phyloP scores from a whole-genome alignment of 2,113 vertebrate genomes.

The Atrichornis clamosus region DNA sequence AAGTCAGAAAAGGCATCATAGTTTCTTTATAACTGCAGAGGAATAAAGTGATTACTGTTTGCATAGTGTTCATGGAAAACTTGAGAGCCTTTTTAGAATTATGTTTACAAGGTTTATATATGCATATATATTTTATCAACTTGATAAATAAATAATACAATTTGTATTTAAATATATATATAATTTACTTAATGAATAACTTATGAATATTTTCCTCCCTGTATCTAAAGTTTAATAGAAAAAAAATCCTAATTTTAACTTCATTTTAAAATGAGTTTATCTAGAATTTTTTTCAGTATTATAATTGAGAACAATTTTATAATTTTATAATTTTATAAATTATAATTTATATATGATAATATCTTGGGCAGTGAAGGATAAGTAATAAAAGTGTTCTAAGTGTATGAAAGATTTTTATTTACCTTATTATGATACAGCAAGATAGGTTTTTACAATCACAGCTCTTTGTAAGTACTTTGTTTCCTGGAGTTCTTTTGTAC shows the following conservation, averaged over 20 bases:
- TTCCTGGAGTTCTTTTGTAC: not conserved
- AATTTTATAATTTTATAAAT: too few species aligned
- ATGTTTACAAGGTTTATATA: not conserved
- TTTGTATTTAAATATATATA: not conserved
- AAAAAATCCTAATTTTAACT: not conserved
- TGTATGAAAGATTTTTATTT: not conserved
- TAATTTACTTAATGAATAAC: not conserved
- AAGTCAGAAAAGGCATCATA: not conserved
- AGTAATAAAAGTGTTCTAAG: not conserved
- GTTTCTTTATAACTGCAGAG: not conserved
- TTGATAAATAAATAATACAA: not conserved
- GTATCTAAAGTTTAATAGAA: not conserved
- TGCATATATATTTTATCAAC: not conserved
- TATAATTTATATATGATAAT: too few species aligned
- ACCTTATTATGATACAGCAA: not conserved
- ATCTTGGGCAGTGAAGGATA: rapidly evolving
- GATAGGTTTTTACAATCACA: not conserved
- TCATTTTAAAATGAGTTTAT: not conserved
- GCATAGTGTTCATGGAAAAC: not conserved
- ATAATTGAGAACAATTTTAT: not conserved
- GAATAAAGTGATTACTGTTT: not conserved
- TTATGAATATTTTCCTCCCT: not conserved
- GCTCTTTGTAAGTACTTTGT: not conserved
- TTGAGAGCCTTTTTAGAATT: not conserved
- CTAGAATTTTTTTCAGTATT: not conserved